Conservation (phyloP, 2,113 vertebrate species). For the Baryphthengus martii region DNA sequence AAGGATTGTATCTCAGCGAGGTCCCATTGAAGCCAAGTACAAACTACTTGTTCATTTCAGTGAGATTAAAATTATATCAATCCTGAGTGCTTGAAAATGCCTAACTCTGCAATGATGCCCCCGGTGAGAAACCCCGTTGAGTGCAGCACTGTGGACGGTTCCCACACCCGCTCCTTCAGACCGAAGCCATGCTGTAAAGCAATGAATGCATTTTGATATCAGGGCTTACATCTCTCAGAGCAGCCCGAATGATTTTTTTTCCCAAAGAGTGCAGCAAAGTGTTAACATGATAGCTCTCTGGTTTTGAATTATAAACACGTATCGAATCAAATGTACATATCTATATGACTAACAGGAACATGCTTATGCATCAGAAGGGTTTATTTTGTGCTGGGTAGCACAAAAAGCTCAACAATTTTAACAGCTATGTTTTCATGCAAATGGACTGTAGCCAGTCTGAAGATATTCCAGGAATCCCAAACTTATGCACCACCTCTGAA, state of each 20-base stretch:
- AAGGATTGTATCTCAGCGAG: background rate
- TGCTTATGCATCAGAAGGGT: background rate
- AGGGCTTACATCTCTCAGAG: background rate
- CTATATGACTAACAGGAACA: background rate
- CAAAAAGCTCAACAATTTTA: constrained; percentile 1
- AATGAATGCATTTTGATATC: background rate
- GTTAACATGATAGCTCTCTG: background rate
- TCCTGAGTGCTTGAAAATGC: background rate
- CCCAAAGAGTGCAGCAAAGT: constrained; percentile 5
- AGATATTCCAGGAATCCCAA: constrained; percentile 50
- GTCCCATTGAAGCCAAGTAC: background rate
- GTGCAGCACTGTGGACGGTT: background rate
- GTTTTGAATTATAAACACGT: constrained; percentile 4
- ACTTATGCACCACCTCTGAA: constrained; percentile 26
- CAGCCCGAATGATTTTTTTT: background rate
- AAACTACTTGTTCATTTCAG: background rate
- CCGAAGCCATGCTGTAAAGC: background rate
- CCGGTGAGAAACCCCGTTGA: background rate
- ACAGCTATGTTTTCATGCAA: constrained; percentile 56
- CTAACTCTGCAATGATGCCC: background rate
- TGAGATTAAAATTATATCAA: background rate
- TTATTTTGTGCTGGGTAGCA: background rate
- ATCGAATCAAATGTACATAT: constrained; percentile 33
- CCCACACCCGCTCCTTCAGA: background rate
- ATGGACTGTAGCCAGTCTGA: constrained; percentile 38